phyloP scores from a whole-genome alignment of 2,888 invertebrate genomes.

The Papilio elwesi region DNA sequence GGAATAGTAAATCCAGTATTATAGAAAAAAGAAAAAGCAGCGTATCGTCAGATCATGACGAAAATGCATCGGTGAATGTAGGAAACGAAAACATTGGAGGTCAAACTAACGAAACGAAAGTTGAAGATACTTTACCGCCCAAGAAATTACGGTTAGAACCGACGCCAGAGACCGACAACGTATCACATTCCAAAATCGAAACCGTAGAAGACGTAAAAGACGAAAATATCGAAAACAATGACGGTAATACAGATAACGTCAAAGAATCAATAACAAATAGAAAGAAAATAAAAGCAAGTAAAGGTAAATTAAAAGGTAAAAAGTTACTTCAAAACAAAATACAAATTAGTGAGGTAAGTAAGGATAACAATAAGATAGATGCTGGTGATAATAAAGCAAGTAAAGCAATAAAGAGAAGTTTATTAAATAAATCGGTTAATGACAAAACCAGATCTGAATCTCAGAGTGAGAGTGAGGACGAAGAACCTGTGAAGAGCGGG shows the following conservation, averaged over 20 bases:
- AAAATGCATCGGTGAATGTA: constrained; percentile 50
- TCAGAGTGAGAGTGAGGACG: constrained; percentile 76
- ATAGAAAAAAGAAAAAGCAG: constrained; percentile 77
- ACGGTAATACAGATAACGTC: constrained; percentile 50
- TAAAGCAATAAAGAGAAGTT: constrained; percentile 71
- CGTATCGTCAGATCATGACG: constrained; percentile 76
- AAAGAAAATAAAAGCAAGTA: constrained; percentile 75
- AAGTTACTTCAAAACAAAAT: constrained; percentile 51
- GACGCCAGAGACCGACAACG: constrained; percentile 67
- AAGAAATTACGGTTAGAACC: constrained; percentile 76
- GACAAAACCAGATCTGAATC: constrained; percentile 78
- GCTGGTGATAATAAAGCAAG: constrained; percentile 59
- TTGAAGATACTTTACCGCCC: constrained; percentile 70
- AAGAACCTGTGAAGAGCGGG: constrained; percentile 70
- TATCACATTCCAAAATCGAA: constrained; percentile 70
- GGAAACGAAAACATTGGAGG: constrained; percentile 66
- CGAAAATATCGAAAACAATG: constrained; percentile 59
- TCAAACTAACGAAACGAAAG: constrained; percentile 64
- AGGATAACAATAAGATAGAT: constrained; percentile 53
- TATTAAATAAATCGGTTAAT: constrained; percentile 67
- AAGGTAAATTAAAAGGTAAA: constrained; percentile 76
- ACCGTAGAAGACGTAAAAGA: constrained; percentile 56
- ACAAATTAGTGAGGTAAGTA: constrained; percentile 52
- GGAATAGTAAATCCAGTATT: constrained; percentile 74
- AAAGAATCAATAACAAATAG: constrained; percentile 63